Conservation (phyloP, 2,113 vertebrate genomes). For the Cnemophilus loriae region DNA sequence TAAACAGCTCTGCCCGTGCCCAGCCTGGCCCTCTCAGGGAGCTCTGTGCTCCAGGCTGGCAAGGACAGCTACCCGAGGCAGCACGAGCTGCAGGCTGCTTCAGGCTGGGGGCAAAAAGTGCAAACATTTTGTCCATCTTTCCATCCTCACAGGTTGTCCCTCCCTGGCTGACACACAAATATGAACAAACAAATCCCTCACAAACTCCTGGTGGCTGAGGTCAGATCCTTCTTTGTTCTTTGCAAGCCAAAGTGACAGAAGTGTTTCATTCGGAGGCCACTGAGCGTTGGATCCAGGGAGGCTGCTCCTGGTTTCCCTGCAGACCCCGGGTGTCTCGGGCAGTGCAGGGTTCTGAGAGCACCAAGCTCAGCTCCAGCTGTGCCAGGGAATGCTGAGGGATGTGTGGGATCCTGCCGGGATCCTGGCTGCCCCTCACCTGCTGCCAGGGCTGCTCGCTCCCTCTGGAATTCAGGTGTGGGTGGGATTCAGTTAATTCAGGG, state of each 20-base stretch:
- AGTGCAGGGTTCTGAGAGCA: fast-evolving
- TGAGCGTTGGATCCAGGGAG: background rate
- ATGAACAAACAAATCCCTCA: background rate
- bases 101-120: background rate
- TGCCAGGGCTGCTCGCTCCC: background rate
- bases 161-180: background rate
- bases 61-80: background rate
- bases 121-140: background rate
- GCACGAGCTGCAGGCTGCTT: background rate
- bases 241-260: background rate
- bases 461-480: fast-evolving
- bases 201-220: background rate
- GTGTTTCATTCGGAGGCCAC: background rate
- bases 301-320: background rate
- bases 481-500: background rate
- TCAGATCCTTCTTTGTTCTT: background rate
- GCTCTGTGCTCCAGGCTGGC: background rate
- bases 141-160: fast-evolving
- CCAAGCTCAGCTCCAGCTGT: background rate
- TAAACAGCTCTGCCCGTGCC: background rate
- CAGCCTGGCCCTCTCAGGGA: background rate
- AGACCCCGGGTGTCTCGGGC: fast-evolving
- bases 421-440: background rate
- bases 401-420: background rate
- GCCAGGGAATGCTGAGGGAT: background rate